Conservation (phyloP, 2,113 vertebrate genomes). For the Alouatta palliata region DNA sequence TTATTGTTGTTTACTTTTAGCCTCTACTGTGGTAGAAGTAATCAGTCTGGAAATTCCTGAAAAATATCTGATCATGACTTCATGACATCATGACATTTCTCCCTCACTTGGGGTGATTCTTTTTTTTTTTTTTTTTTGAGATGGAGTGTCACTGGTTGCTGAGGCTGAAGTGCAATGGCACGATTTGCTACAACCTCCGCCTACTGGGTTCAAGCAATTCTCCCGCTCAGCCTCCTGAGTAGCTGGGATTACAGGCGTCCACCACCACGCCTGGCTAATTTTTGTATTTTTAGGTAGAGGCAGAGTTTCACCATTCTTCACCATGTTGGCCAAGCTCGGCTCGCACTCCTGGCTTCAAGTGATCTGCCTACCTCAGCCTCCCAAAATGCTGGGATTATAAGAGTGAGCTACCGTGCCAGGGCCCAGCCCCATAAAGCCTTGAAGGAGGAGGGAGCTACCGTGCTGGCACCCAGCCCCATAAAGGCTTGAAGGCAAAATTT, state of each 20-base stretch:
- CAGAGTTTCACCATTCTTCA: background rate
- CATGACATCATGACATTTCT: background rate
- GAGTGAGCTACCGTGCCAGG: rapidly evolving
- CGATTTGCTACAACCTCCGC: background rate
- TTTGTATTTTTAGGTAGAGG: background rate
- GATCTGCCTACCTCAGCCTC: background rate
- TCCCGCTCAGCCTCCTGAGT: background rate
- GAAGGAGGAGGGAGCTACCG: no score
- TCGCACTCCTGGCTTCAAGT: background rate
- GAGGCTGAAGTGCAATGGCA: background rate
- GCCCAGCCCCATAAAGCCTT: background rate
- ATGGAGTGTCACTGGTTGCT: background rate
- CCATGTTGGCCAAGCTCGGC: background rate
- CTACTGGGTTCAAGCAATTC: background rate
- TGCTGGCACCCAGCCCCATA: rapidly evolving
- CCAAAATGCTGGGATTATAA: no score
- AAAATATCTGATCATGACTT: background rate
- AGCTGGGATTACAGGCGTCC: background rate
- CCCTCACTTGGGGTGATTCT: background rate
- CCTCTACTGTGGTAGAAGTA: no score
- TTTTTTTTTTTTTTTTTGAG: background rate
- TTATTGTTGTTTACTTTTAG: no score
- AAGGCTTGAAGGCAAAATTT: background rate
- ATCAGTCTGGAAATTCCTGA: background rate
- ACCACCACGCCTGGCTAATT: background rate